These are phyloP conservation scores for Condylura cristata DNA, from an alignment of 2,113 vertebrate genomes.

Conservation along the genomic window DNA sequence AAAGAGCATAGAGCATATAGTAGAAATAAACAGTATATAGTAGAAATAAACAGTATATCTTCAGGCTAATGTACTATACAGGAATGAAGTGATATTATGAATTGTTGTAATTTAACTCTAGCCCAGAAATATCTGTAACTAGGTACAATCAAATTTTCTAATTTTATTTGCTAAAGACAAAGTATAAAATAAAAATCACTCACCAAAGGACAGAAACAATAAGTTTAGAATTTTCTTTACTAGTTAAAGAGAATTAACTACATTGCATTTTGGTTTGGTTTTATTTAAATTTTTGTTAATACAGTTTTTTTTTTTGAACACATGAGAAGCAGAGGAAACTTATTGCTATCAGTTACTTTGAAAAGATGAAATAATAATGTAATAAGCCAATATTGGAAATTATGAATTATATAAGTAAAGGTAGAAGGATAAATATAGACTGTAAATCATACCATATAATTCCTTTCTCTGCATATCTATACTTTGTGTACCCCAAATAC, in stretches of 20 bases:
- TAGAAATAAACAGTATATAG: background rate
- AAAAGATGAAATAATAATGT: background rate
- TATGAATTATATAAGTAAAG: background rate
- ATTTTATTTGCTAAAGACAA: background rate
- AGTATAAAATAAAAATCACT: conserved; percentile 14
- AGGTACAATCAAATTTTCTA: background rate
- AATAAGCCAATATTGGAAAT: background rate
- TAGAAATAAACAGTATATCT: background rate
- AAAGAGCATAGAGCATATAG: too few species aligned
- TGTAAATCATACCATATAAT: background rate
- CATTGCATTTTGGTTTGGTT: background rate
- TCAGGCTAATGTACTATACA: background rate
- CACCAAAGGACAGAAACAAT: background rate
- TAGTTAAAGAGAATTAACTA: background rate
- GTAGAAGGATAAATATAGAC: background rate
- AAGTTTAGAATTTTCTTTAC: background rate
- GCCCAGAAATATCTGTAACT: background rate
- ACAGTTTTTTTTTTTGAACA: background rate
- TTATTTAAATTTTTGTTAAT: background rate
- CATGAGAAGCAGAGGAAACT: background rate
- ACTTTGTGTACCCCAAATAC: too few species aligned
- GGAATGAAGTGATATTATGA: background rate
- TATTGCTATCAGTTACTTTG: background rate
- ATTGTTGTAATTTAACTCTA: background rate
- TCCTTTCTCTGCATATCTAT: too few species aligned